These are phyloP conservation scores for Eupeodes luniger DNA, from an alignment of 2,888 invertebrate genomes.

Conservation along the genomic window DNA sequence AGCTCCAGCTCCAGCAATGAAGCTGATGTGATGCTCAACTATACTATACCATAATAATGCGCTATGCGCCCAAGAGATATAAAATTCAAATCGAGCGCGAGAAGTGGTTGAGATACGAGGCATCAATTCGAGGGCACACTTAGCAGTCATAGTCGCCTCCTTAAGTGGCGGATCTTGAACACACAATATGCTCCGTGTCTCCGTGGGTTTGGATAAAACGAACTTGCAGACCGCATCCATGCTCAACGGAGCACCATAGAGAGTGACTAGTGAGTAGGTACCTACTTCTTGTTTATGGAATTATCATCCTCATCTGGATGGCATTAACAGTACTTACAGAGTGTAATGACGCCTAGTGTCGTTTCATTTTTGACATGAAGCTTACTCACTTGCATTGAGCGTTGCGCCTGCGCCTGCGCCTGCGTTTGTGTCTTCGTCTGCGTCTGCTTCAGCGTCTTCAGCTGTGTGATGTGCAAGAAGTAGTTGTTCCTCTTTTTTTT, in stretches of 20 bases:
- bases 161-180: constrained; percentile 73
- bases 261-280: constrained; percentile 57
- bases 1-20: background rate
- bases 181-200: constrained; percentile 25
- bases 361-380: constrained; percentile 61
- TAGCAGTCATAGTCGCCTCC: constrained; percentile 74
- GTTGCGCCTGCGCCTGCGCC: constrained; percentile 19
- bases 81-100: constrained; percentile 75
- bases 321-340: constrained; percentile 75
- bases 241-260: constrained; percentile 43
- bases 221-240: constrained; percentile 39
- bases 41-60: constrained; percentile 1
- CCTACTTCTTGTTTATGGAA: constrained; percentile 74
- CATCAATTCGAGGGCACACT: constrained; percentile 73
- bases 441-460: background rate
- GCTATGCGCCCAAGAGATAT: constrained; percentile 64
- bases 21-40: constrained; percentile 13
- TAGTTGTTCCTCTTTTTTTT: constrained; percentile 38
- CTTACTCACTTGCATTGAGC: constrained; percentile 51
- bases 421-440: constrained; percentile 8
- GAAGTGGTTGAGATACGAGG: constrained; percentile 75
- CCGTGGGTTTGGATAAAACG: constrained; percentile 27
- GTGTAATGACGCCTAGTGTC: constrained; percentile 74
- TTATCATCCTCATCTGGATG: constrained; percentile 76
- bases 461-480: constrained; percentile 40